Evolutionary conservation across 1,140 invertebrate genomes (phyloP).

Genomic region (Macrostomum lignano): DNA sequence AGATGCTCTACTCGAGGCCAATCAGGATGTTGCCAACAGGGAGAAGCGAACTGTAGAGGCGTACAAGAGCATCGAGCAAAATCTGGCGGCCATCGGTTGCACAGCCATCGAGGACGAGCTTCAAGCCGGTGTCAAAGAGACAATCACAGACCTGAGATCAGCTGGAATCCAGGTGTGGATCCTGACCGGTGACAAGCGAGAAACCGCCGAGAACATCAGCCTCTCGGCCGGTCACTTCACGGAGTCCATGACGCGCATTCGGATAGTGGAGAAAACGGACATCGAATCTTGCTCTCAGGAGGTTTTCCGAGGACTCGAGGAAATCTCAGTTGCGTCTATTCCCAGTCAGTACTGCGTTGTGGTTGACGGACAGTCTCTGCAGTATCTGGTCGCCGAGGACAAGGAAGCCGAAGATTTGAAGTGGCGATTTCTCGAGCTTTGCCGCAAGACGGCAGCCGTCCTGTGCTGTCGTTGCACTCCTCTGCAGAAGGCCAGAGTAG

Average conservation of each 20-base stretch:
- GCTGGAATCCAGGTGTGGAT: conserved; percentile 41
- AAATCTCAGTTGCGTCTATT: not conserved
- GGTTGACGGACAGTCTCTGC: conserved; percentile 3
- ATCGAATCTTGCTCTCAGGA: conserved; percentile 11
- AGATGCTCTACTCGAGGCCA: conserved; percentile 20
- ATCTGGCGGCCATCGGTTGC: conserved; percentile 41
- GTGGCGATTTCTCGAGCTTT: too few species aligned
- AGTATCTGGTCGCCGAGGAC: too few species aligned
- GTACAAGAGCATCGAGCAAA: conserved; percentile 33
- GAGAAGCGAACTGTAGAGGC: conserved; percentile 18
- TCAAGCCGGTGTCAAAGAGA: conserved; percentile 47
- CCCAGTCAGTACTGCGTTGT: conserved; percentile 1
- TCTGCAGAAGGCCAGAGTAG: conserved; percentile 19
- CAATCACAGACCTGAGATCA: conserved; percentile 37
- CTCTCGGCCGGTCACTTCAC: conserved; percentile 66
- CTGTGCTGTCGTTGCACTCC: conserved; percentile 25
- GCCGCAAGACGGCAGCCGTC: conserved; percentile 14
- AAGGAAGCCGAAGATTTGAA: too few species aligned
- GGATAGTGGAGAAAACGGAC: conserved; percentile 1
- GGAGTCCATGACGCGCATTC: not conserved
- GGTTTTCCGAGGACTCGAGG: not conserved
- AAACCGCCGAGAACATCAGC: conserved; percentile 94
- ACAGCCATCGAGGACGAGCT: conserved; percentile 55
- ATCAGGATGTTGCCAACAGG: conserved; percentile 28
- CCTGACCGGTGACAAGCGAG: conserved; percentile 22